phyloP scores from a whole-genome alignment of 2,113 vertebrate genomes.

The Heterotilapia buettikoferi region DNA sequence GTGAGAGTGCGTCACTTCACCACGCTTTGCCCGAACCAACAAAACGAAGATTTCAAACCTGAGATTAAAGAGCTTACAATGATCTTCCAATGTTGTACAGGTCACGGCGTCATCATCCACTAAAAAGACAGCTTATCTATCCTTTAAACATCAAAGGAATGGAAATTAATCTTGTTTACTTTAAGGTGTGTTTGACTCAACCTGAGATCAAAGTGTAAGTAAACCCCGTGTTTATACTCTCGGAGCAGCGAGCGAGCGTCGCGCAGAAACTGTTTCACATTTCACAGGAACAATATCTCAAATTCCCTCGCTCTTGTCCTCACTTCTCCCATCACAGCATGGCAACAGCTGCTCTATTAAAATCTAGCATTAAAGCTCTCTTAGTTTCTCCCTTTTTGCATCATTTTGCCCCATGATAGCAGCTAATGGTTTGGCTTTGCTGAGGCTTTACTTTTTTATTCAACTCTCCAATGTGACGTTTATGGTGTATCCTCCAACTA shows the following conservation, averaged over 20 bases:
- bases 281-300: constrained; percentile 18
- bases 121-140: neutral
- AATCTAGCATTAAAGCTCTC: neutral
- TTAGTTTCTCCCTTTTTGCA: constrained; percentile 32
- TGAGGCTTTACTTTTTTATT: constrained; percentile 32
- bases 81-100: neutral
- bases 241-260: neutral
- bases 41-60: neutral
- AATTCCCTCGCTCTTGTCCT: neutral
- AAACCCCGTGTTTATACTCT: constrained; percentile 7
- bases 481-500: constrained; percentile 15
- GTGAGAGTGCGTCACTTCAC: neutral
- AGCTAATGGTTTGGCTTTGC: constrained; percentile 19
- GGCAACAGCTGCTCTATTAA: constrained; percentile 3
- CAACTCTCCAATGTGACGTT: constrained; percentile 11
- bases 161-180: constrained; percentile 33
- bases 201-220: constrained; percentile 23
- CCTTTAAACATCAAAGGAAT: constrained; percentile 26
- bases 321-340: constrained; percentile 1
- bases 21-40: neutral
- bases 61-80: neutral
- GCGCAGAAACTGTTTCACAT: neutral
- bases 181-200: constrained; percentile 3
- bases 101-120: neutral
- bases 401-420: constrained; percentile 13